Evolutionary conservation across 2,113 vertebrate genomes (phyloP).

Genomic region (Ancistrus triradiatus): DNA sequence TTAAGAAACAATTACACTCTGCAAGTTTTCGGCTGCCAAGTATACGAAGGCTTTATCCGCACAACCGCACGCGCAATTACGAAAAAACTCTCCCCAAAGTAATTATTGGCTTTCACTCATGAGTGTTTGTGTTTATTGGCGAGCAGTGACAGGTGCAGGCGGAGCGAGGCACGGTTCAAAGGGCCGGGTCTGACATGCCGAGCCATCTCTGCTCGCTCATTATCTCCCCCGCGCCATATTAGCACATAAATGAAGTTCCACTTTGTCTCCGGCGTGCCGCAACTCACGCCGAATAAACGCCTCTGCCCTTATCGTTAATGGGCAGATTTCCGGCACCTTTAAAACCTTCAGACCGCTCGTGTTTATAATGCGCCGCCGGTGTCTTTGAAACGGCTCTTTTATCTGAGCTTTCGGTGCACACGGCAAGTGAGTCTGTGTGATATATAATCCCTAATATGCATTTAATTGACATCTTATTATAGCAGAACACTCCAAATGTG

Average conservation of each 20-base stretch:
- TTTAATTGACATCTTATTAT: constrained; percentile 41
- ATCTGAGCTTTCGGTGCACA: constrained; percentile 35
- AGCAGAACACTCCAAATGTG: constrained; percentile 14
- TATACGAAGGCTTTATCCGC: background rate
- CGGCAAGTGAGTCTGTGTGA: constrained; percentile 38
- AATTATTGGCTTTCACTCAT: constrained; percentile 32
- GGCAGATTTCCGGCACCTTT: constrained; percentile 73
- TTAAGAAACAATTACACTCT: no score
- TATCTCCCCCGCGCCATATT: constrained; percentile 72
- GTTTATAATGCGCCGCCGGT: constrained; percentile 45
- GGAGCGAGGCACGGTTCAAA: constrained; percentile 71
- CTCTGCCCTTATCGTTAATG: constrained; percentile 72
- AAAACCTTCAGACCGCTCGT: constrained; percentile 70
- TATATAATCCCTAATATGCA: constrained; percentile 35
- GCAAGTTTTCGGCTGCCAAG: constrained; percentile 1
- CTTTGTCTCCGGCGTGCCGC: constrained; percentile 65
- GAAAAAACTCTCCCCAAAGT: constrained; percentile 17
- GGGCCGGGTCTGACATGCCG: constrained; percentile 70
- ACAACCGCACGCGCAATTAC: background rate
- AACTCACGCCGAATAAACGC: constrained; percentile 70
- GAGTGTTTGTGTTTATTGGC: constrained; percentile 59
- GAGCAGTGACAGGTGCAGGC: constrained; percentile 66
- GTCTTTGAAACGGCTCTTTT: constrained; percentile 38
- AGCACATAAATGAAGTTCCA: constrained; percentile 78
- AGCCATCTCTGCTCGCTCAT: constrained; percentile 70